Evolutionary conservation across 1,140 invertebrate species (phyloP), one percentile per base, ranked within the genome.

Genomic region (Drosophila guanche): DNA sequence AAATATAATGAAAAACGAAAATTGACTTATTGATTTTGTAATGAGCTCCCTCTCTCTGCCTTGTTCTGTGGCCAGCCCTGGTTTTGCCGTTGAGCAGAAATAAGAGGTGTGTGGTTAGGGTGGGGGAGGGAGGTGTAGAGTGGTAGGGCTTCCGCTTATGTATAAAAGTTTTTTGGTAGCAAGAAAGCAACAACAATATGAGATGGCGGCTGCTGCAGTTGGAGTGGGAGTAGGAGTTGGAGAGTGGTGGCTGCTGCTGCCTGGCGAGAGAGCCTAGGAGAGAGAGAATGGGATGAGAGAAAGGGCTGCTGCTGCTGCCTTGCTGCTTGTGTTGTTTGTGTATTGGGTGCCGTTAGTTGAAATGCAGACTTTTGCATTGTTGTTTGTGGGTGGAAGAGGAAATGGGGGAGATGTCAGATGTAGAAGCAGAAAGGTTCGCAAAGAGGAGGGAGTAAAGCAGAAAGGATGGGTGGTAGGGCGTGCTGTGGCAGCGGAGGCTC

Each of bases 331-430:
- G 69, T 78, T 83, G 60, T 79, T 73, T 83, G 74, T 83, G 75
- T 84, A 65, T 79, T 83, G 75, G 79, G 79, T 67, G 81, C 80
- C 80, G 76, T 86, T 88, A 88, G 81, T 88, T 88, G 81, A 86
- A 86, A 86, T 86, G 83, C 81, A 86, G 81, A 86, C 81, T 70
- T 88, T 86, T 86, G 83, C 83, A 88, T 88, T 86, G 81, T 85
- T 85, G 81, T 85, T 37, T 76, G 73, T 61, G 56, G 74, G 72
- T 75, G 72, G 71, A 48, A 25, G 37, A 20, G 25, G 8, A 29
- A 23, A 27, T 48, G 54, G 37, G 8, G 4, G 29, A 33, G 29
- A 2, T 10, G 29, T 2, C 8, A 33, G 29, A 2, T 10, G 29
- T 3, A 33, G 29, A 33, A 33, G 29, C 29, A 33, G 29, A 33